phyloP scores from a whole-genome alignment of 2,113 vertebrate species.

The Brevimyrus niger region DNA sequence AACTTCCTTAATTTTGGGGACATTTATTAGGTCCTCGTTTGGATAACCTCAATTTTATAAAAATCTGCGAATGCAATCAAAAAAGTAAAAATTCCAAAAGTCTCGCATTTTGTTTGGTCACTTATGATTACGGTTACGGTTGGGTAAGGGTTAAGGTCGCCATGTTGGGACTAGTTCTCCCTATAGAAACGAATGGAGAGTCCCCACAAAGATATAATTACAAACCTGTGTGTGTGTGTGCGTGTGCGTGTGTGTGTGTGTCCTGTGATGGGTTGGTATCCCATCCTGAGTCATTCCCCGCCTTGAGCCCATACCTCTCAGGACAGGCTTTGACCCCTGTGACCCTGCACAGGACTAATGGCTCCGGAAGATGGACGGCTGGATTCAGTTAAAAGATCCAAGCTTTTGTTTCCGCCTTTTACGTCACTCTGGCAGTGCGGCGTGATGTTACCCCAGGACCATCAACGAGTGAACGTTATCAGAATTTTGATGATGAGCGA shows the following conservation, averaged over 20 bases:
- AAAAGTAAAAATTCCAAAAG: too few species aligned
- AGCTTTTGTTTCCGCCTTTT: background rate
- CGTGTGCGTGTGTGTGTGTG: background rate
- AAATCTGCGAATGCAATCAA: too few species aligned
- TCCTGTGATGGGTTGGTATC: background rate
- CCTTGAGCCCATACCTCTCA: background rate
- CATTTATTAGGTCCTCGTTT: too few species aligned
- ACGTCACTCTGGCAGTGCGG: background rate
- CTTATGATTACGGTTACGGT: too few species aligned
- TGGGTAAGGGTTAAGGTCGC: too few species aligned
- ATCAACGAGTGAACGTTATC: background rate
- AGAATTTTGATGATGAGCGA: background rate
- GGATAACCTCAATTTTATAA: too few species aligned
- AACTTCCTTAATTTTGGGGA: too few species aligned
- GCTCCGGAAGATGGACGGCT: background rate
- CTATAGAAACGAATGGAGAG: too few species aligned
- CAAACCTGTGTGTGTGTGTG: too few species aligned
- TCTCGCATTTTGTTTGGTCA: too few species aligned
- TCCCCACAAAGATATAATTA: too few species aligned
- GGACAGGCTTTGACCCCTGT: background rate
- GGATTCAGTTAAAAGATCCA: background rate
- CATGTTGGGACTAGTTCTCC: too few species aligned
- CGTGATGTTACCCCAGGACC: background rate
- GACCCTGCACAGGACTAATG: background rate
- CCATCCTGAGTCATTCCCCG: background rate